Base-by-base conservation (phyloP, 2,797 vertebrate genomes). In the Masticophis lateralis region DNA sequence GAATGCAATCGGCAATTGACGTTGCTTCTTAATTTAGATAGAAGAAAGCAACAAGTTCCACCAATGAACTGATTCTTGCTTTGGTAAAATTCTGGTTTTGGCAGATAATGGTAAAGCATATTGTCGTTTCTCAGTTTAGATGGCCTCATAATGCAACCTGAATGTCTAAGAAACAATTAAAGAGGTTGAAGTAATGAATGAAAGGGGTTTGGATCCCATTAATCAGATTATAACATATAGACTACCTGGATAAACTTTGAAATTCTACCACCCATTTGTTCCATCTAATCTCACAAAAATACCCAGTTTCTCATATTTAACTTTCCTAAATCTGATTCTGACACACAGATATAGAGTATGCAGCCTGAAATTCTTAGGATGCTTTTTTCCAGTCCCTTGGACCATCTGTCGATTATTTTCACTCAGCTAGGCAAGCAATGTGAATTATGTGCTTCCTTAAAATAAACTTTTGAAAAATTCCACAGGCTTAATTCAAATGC, bases 361-460 rank as follows among this genome's bases (percentile, higher is more conserved):
- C 10, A 79, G 90, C n/a, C 7, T 14, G 28, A 57, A 63, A 93
- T 88, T 37, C 56, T 92, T 91, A 87, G 90, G 79, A 95, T 90
- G 92, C n/a, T 66, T 74, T 74, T 66, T 92, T 94, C 86, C n/a
- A 91, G 7, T 59, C 61, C 10, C 37, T 47, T 47, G 74, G 37
- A 83, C 74, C 37, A 83, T 63, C 43, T 91, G 32, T 66, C 47
- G 88, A 60, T 53, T n/a, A 53, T 93, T 95, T 95, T 63, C 63
- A 47, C 88, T 79, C 57, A 94, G 86, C 22, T 94, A 92, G 53
- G 89, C 87, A 28, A 86, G 11, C 8, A 8, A 91, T 63, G 94
- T 94, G 57, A 92, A 95, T 93, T 37, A 94, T 7, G 60, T 83
- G 57, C n/a, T 88, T 59, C n/a, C 69, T 89, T 90, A 90, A 86